phyloP scores from a whole-genome alignment of 2,113 vertebrate genomes.

The Xiphophorus maculatus region DNA sequence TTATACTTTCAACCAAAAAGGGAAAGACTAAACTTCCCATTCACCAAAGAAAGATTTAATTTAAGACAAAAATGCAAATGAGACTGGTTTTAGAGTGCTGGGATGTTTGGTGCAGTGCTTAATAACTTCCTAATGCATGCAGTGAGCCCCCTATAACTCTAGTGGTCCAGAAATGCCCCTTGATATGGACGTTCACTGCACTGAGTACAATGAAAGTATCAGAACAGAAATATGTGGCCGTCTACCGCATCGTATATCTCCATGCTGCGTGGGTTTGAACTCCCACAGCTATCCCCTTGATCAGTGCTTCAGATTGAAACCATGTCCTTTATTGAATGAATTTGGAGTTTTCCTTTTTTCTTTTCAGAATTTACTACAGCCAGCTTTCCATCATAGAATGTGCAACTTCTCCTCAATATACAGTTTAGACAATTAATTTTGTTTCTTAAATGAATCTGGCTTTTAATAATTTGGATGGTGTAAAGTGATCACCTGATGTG shows the following conservation, averaged over 20 bases:
- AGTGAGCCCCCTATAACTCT: background rate
- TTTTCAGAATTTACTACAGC: slow-evolving; percentile 7
- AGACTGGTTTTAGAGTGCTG: background rate
- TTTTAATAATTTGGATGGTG: background rate
- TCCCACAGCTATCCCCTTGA: slow-evolving; percentile 12
- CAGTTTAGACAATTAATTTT: background rate
- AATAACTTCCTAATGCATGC: background rate
- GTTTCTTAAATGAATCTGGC: background rate
- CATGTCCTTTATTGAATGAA: slow-evolving; percentile 27
- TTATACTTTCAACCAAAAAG: background rate
- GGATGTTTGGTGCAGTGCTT: background rate
- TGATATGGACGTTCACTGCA: slow-evolving; percentile 32
- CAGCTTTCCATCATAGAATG: background rate
- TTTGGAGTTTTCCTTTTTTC: background rate
- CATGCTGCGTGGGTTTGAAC: slow-evolving; percentile 28
- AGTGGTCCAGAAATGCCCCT: background rate
- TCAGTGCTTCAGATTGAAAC: slow-evolving; percentile 27
- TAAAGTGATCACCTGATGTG: background rate
- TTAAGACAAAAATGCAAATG: background rate
- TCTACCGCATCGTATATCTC: slow-evolving; percentile 56
- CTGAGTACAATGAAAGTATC: slow-evolving; percentile 50
- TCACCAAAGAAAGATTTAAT: background rate
- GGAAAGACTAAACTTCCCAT: background rate
- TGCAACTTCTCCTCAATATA: slow-evolving; percentile 5
- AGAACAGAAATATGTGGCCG: slow-evolving; percentile 58